Base-by-base conservation (phyloP, 1,140 invertebrate genomes). In the Drosophila ogumai region DNA sequence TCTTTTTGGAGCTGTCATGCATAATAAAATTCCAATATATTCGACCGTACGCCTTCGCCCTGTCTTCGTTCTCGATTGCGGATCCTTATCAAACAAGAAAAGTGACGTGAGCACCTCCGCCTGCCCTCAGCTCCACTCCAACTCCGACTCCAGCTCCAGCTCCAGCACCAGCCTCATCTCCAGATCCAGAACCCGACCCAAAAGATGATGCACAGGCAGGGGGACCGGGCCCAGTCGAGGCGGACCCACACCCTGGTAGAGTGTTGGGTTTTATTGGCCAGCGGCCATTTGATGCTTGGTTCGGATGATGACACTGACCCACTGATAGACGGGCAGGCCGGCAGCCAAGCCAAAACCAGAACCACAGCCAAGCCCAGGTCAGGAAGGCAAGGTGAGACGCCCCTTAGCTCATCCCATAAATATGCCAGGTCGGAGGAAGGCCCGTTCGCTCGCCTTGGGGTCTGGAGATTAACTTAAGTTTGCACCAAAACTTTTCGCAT, bases 11-110 rank as follows among this genome's bases (percentile, higher is more conserved):
- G 84, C 85, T 88, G 84, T 88, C 84, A 88, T 88, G 84, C 84
- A 88, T 88, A 88, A 88, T 88, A 88, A 88, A 88, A 88, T 90
- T 88, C 76, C 85, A 88, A 88, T 88, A 82, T 88, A 87, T 87
- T 82, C 81, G 84, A 75, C 56, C 76, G 85, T 79, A 88, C 79
- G 84, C 84, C 84, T 87, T 87, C 68, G 76, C 71, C 74, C 77
- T 68, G 65, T 58, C 61, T 75, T 67, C 77, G 68, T 88, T 88
- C 76, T 84, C 80, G 59, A 78, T 75, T 84, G 85, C 84, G 84
- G 84, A 88, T 88, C 84, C 84, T 88, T 88, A 88, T 88, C 84
- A 88, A 88, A 88, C 85, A 90, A 78, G 81, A 90, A 88, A 88
- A 84, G 72, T 88, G 85, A 90, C 85, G 84, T 88, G 84, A 77